These are phyloP conservation scores for Genyomyrus donnyi DNA, from an alignment of 2,113 vertebrate genomes.

Conservation along the genomic window DNA sequence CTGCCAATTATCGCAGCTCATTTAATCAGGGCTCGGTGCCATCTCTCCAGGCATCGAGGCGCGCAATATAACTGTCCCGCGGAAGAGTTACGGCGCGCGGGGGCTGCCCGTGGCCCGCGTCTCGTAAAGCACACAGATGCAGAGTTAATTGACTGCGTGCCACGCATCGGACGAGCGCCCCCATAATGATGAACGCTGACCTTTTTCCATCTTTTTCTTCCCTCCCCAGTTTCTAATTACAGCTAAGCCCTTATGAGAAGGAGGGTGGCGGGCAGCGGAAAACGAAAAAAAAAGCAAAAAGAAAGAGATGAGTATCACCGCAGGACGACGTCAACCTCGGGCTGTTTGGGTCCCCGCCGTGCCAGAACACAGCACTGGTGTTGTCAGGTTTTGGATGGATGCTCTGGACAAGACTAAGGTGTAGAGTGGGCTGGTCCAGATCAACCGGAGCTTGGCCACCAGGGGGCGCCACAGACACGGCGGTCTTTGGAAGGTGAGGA, in stretches of 20 bases:
- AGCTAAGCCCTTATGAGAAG: slow-evolving; percentile 42
- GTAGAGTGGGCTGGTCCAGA: not conserved
- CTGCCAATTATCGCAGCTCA: slow-evolving; percentile 91
- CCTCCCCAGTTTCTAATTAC: slow-evolving; percentile 82
- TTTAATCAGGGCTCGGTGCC: slow-evolving; percentile 80
- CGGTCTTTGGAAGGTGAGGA: not conserved
- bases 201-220: slow-evolving; percentile 55
- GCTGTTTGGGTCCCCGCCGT: not conserved
- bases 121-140: slow-evolving; percentile 99
- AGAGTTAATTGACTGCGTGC: slow-evolving; percentile 97
- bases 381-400: not conserved
- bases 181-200: slow-evolving; percentile 80
- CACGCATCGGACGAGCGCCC: slow-evolving; percentile 78
- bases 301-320: not conserved
- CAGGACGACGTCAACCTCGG: not conserved
- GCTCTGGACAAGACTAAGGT: not conserved
- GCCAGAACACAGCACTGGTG: rapidly evolving
- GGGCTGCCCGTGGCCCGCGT: slow-evolving; percentile 62
- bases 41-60: slow-evolving; percentile 72
- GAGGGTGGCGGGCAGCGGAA: not conserved
- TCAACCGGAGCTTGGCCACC: slow-evolving; percentile 10
- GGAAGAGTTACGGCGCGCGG: slow-evolving; percentile 82
- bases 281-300: not conserved
- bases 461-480: slow-evolving; percentile 22
- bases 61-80: slow-evolving; percentile 76